Conservation (phyloP, 2,888 invertebrate genomes). For the Alentia gelatinosa region DNA sequence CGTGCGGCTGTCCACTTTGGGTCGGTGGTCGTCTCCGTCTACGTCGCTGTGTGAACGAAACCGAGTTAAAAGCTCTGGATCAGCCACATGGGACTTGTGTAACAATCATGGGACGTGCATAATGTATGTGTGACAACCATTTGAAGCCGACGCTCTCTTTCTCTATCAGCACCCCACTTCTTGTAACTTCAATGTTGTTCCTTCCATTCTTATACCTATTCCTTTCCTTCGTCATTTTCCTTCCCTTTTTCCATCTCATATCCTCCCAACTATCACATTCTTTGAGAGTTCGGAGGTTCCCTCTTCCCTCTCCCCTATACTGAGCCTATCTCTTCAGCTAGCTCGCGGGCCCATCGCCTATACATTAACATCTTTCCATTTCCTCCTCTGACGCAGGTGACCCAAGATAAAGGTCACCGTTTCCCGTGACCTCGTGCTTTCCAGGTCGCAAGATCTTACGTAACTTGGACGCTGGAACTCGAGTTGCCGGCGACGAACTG, state of each 20-base stretch:
- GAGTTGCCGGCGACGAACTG: not conserved
- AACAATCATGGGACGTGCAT: slow-evolving; percentile 37
- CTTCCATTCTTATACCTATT: not conserved
- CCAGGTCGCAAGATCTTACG: slow-evolving; percentile 33
- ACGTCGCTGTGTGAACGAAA: slow-evolving; percentile 33
- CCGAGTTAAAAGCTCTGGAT: not conserved
- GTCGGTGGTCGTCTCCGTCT: not conserved
- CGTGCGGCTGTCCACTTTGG: slow-evolving; percentile 12
- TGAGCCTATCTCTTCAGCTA: not conserved
- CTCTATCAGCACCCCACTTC: not conserved
- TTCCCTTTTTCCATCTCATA: not conserved
- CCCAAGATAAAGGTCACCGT: slow-evolving; percentile 11
- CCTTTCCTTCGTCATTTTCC: not conserved
- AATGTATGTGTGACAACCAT: slow-evolving; percentile 24
- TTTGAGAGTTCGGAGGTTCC: not conserved
- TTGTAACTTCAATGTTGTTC: not conserved
- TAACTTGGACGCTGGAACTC: slow-evolving; percentile 13
- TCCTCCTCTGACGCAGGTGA: slow-evolving; percentile 8
- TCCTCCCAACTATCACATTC: not conserved
- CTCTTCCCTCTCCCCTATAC: not conserved
- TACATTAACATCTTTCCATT: not conserved
- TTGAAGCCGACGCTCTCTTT: not conserved
- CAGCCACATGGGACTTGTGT: slow-evolving; percentile 40
- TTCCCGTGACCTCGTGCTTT: slow-evolving; percentile 30
- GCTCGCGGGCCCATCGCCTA: not conserved